A percentile compares a stretch with the other conserved stretches of the same genome.
Conservation (phyloP, 2,797 vertebrate genomes). For the Peromyscus aztecus region DNA sequence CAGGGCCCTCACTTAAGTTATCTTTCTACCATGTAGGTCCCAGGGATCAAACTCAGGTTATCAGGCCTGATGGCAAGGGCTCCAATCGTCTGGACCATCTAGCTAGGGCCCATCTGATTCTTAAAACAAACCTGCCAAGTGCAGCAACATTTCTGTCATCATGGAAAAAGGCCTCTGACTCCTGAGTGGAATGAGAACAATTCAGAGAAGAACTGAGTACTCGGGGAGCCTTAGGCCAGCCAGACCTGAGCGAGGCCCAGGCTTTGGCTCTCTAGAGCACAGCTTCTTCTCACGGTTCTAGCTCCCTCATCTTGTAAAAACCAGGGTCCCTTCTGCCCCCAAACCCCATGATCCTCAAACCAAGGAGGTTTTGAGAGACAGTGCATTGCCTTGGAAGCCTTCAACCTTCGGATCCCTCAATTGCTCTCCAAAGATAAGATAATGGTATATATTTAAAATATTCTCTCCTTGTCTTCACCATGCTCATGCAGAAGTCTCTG, state of each 20-base stretch:
- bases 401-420: not conserved
- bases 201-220: not conserved
- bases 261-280: not conserved
- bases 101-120: not conserved
- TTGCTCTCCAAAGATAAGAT: slow-evolving; percentile 52
- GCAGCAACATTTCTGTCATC: not conserved
- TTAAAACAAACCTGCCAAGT: slow-evolving; percentile 21
- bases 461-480: not conserved
- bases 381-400: not conserved
- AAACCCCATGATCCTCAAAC: slow-evolving; percentile 19
- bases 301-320: not conserved
- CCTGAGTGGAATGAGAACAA: not conserved
- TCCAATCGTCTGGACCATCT: not conserved
- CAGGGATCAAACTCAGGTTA: not conserved
- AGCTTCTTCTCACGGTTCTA: not conserved
- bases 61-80: not conserved
- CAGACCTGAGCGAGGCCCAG: too few species aligned
- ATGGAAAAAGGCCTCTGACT: not conserved
- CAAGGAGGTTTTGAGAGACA: not conserved
- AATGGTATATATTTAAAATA: slow-evolving; percentile 14
- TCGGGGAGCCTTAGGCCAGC: too few species aligned
- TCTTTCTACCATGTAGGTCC: not conserved
- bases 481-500: not conserved
- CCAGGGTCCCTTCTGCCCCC: not conserved
- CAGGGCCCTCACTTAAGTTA: not conserved